Evolutionary conservation across 2,797 vertebrate species (phyloP).

Genomic region (Peromyscus attwateri): DNA sequence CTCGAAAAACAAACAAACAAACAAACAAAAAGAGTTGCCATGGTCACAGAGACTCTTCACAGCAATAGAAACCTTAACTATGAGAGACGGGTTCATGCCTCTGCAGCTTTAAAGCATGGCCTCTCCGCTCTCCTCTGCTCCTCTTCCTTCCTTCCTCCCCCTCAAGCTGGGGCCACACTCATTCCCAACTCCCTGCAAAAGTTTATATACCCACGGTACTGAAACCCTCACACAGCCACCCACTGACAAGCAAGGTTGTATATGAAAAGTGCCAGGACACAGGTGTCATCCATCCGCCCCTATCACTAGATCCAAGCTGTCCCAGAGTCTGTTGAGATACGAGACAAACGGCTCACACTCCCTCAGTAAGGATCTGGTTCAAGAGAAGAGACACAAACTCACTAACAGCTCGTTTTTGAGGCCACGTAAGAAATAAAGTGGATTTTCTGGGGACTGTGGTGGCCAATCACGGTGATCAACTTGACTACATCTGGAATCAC

Average conservation of each 20-base stretch:
- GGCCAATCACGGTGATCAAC: background rate
- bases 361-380: background rate
- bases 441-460: background rate
- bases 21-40: background rate
- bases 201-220: background rate
- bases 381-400: constrained; percentile 16
- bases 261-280: background rate
- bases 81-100: background rate
- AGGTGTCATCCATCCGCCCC: background rate
- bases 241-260: background rate
- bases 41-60: background rate
- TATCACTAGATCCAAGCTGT: fast-evolving
- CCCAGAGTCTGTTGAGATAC: background rate
- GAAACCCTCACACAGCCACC: background rate
- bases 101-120: background rate
- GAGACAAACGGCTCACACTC: background rate
- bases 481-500: background rate
- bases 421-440: constrained; percentile 4
- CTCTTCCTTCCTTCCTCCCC: background rate
- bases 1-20: background rate
- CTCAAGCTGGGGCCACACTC: background rate
- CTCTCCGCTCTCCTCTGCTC: background rate
- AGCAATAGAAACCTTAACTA: background rate
- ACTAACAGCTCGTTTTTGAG: background rate
- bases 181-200: background rate